Evolutionary conservation across 2,113 vertebrate species (phyloP).

Genomic region (Pollimyrus isidori): DNA sequence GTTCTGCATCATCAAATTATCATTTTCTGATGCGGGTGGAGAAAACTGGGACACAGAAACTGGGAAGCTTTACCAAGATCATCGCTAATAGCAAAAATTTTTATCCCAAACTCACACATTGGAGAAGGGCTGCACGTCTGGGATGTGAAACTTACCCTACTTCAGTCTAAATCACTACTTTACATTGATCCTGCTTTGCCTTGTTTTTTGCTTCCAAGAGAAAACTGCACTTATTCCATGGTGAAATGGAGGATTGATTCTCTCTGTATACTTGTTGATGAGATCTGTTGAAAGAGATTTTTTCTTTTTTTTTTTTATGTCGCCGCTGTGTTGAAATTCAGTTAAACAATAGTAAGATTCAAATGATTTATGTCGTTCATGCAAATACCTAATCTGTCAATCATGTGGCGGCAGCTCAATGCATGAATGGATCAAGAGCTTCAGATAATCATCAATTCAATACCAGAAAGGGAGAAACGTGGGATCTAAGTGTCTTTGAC

Average conservation of each 20-base stretch:
- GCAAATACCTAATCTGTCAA: neutral
- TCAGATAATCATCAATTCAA: neutral
- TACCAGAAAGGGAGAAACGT: neutral
- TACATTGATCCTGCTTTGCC: neutral
- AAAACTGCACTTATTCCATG: neutral
- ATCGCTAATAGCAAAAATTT: neutral
- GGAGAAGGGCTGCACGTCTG: neutral
- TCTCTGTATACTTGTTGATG: neutral
- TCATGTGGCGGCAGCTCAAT: neutral
- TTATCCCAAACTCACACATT: neutral
- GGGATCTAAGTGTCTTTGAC: neutral
- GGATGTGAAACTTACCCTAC: neutral
- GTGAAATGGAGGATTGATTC: neutral
- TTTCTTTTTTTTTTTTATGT: neutral
- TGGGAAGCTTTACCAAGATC: neutral
- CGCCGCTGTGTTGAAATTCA: neutral
- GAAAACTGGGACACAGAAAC: neutral
- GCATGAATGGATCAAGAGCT: neutral
- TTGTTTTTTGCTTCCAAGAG: neutral
- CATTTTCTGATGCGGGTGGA: neutral
- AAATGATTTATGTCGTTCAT: neutral
- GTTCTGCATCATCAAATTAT: neutral
- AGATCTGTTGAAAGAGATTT: neutral
- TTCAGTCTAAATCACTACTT: slow-evolving; percentile 4
- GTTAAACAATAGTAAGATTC: neutral